Percentiles rank a stretch among this genome's conserved stretches.
These are phyloP conservation scores for Nomia melanderi DNA, from an alignment of 1,140 invertebrate species.

Conservation along the genomic window DNA sequence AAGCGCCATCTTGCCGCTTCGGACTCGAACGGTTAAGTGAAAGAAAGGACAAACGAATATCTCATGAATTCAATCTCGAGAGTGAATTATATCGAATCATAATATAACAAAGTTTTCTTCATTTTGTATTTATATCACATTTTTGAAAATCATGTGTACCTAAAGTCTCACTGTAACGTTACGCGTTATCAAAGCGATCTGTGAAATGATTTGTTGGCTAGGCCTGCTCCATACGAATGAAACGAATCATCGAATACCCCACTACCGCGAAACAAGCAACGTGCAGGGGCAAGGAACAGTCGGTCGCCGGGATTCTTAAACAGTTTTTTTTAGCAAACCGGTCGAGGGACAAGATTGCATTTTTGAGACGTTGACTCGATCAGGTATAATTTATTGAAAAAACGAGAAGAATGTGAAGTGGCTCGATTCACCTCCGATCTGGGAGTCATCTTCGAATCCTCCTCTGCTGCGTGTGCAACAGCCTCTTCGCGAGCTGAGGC, in stretches of 20 bases:
- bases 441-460: background rate
- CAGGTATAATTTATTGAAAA: background rate
- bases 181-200: too few relatives aligned
- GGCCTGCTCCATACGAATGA: background rate
- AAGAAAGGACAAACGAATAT: background rate
- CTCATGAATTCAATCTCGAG: slow-evolving; percentile 14
- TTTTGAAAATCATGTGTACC: background rate
- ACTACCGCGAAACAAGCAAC: slow-evolving; percentile 8
- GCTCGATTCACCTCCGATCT: background rate
- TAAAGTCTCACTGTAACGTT: background rate
- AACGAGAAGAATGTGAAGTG: background rate
- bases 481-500: background rate
- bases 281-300: background rate
- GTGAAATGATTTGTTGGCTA: too few relatives aligned
- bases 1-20: too few relatives aligned
- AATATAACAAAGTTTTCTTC: background rate
- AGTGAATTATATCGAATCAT: slow-evolving; percentile 21
- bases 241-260: slow-evolving; percentile 14
- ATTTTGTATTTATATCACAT: background rate
- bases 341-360: background rate
- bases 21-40: too few relatives aligned
- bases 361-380: too few relatives aligned
- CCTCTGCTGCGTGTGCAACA: background rate
- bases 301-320: background rate
- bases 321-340: background rate